These are phyloP conservation scores for Ageneiosus marmoratus DNA, from an alignment of 2,113 vertebrate species.

Conservation along the genomic window DNA sequence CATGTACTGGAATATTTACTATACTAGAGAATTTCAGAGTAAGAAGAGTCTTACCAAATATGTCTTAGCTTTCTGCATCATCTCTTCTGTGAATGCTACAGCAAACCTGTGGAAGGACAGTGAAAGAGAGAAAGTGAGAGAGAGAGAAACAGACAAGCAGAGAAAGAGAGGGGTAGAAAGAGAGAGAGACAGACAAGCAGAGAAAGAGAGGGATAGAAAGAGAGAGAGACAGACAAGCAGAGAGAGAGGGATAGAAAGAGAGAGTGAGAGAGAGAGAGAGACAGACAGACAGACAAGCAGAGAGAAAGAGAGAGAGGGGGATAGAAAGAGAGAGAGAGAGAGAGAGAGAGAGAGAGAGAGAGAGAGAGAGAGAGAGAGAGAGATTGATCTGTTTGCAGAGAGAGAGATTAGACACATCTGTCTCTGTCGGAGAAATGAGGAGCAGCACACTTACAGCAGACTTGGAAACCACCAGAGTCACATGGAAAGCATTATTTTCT, in stretches of 20 bases:
- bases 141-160: not conserved
- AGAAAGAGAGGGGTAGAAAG: no score
- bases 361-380: slow-evolving; percentile 34
- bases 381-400: slow-evolving; percentile 45
- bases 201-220: no score
- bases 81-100: slow-evolving; percentile 83
- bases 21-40: no score
- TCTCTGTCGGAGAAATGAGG: slow-evolving; percentile 26
- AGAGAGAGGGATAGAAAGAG: no score
- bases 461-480: slow-evolving; percentile 41
- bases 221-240: no score
- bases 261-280: no score
- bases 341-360: slow-evolving; percentile 20
- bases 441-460: slow-evolving; percentile 31
- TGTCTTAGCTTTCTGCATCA: slow-evolving; percentile 79
- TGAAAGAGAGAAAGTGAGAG: no score
- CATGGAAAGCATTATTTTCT: slow-evolving; percentile 54
- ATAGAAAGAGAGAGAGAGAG: no score
- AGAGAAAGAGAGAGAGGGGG: no score
- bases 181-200: no score
- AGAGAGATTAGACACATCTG: slow-evolving; percentile 49
- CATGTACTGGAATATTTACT: not conserved
- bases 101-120: slow-evolving; percentile 83
- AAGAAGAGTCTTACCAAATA: slow-evolving; percentile 82
- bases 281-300: no score